phyloP scores from a whole-genome alignment of 2,113 vertebrate species.

The Stigmatopora nigra region DNA sequence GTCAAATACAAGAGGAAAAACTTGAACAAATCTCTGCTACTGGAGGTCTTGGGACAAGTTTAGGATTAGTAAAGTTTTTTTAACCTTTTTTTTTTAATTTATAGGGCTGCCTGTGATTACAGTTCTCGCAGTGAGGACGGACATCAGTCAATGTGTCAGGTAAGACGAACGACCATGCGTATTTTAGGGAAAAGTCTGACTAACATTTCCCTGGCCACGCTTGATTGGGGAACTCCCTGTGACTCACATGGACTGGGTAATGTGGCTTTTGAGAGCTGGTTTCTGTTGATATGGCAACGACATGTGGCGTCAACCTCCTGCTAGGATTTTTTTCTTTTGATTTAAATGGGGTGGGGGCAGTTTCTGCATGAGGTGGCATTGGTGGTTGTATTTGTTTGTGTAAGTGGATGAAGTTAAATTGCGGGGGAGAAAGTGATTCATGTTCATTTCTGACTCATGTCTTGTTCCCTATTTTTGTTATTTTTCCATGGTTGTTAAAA shows the following conservation, averaged over 20 bases:
- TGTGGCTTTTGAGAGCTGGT: background rate
- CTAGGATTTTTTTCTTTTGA: background rate
- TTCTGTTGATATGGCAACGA: slow-evolving; percentile 39
- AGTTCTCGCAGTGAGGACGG: too few species aligned
- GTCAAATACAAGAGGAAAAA: background rate
- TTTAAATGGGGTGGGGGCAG: too few species aligned
- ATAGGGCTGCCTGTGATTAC: too few species aligned
- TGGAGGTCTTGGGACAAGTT: background rate
- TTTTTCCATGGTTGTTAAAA: background rate
- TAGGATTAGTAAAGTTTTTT: slow-evolving; percentile 6
- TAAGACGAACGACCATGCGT: background rate
- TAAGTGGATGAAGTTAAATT: background rate
- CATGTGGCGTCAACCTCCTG: background rate
- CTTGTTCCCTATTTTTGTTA: background rate
- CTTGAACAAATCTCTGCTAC: slow-evolving; percentile 4
- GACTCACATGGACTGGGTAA: slow-evolving; percentile 31
- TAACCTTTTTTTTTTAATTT: background rate
- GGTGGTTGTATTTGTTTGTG: background rate
- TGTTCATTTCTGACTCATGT: background rate
- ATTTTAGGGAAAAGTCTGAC: background rate
- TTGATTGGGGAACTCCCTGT: slow-evolving; percentile 28
- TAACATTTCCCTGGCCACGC: background rate
- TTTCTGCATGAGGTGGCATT: background rate
- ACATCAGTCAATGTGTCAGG: too few species aligned
- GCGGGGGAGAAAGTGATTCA: background rate